A percentile compares a stretch with the other conserved stretches of the same genome.
Evolutionary conservation across 2,113 vertebrate genomes (phyloP).

Genomic region (Zosterops pallidus): DNA sequence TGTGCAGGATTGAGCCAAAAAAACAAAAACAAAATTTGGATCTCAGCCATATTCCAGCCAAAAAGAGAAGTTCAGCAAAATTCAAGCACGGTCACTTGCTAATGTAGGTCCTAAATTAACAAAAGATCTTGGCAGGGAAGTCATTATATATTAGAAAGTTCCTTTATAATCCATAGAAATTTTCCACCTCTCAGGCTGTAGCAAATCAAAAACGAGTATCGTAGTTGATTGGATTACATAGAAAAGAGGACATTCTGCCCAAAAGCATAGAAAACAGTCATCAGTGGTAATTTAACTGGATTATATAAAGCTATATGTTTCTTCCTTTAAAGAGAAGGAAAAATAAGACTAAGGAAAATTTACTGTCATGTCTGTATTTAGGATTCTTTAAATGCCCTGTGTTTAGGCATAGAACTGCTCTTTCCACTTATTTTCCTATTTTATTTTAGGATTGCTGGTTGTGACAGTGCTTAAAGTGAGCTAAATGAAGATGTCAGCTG

Average conservation of each 20-base stretch:
- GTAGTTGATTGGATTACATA: not conserved
- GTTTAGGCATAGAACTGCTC: not conserved
- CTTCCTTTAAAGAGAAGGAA: not conserved
- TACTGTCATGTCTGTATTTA: not conserved
- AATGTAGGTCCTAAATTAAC: not conserved
- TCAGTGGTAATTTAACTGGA: not conserved
- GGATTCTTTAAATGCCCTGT: not conserved
- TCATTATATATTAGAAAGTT: not conserved
- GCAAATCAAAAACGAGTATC: not conserved
- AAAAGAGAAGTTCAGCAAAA: not conserved
- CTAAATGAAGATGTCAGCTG: not conserved
- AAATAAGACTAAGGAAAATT: not conserved
- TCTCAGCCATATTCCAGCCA: not conserved
- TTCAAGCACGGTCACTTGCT: not conserved
- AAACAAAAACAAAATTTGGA: not conserved
- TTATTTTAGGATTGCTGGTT: constrained; percentile 1
- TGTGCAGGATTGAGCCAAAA: not conserved
- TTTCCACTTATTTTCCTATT: not conserved
- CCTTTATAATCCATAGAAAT: not conserved
- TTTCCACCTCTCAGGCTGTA: not conserved
- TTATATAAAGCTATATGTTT: not conserved
- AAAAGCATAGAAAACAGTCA: not conserved
- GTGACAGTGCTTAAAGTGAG: not conserved
- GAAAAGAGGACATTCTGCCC: not conserved
- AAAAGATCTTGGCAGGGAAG: not conserved